Base-by-base conservation (phyloP, 2,113 vertebrate genomes). In the Xiphorhynchus elegans region DNA sequence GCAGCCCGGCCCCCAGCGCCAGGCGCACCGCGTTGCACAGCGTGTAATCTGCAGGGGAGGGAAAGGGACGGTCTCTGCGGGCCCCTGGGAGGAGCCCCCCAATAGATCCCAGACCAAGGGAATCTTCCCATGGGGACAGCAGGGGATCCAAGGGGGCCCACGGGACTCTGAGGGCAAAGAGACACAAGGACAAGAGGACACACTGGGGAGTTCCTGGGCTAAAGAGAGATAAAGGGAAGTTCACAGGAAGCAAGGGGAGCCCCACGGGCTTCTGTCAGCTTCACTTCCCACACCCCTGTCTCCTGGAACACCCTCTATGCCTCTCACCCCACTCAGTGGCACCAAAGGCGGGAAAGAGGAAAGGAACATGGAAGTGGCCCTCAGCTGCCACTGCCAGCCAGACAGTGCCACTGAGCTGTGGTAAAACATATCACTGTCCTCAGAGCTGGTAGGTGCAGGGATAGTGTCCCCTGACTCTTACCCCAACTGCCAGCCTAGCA, bases 341-440 rank as follows among this genome's bases (percentile, higher is more conserved):
- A 66, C 44, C 47, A 19, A 47, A 60, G 40, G 10, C 0, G 4
- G 17, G 21, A 50, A 62, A 9, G n/a, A 76, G 52, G 19, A 46
- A 60, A 29, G 21, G 44, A 59, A 31, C 9, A 7, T 3, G 35
- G 70, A 68, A 10, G 52, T 60, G 62, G 17, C 42, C 39, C 39
- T 72, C 47, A 21, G 56, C 31, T 25, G 15, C 18, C 28, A 5
- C 33, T 80, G 37, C 18, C 46, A 84, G 64, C 8, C 18, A n/a
- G 17, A 16, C 0, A 0, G 40, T 67, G 69, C 26, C 28, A 12
- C 75, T 31, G 59, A 59, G 44, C 63, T 75, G 31, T 3, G 6
- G 31, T 3, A 2, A 17, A 55, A 26, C 0, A 0, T 6, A 28
- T 3, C 0, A 52, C 25, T 44, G 24, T 13, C 31, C 26, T 24